phyloP scores from a whole-genome alignment of 2,797 vertebrate genomes.

The Psittacula derbiana region DNA sequence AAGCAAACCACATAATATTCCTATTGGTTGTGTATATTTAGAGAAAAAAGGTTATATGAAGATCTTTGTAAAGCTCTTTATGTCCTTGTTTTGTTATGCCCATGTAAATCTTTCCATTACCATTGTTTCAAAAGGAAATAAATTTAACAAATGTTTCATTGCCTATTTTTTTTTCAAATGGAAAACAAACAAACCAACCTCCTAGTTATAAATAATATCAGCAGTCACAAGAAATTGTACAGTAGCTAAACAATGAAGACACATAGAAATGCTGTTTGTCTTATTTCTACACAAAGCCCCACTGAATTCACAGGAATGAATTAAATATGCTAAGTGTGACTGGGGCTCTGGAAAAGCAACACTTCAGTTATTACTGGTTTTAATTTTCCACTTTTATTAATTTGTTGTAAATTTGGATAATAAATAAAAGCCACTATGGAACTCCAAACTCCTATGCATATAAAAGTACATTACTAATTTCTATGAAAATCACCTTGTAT shows the following conservation, averaged over 20 bases:
- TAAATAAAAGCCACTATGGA: not conserved
- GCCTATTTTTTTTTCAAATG: slow-evolving; percentile 16
- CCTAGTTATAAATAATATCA: slow-evolving; percentile 53
- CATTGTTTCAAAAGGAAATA: slow-evolving; percentile 36
- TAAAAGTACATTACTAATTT: not conserved
- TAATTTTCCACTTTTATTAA: slow-evolving; percentile 10
- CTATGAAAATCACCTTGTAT: not conserved
- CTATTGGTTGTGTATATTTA: not conserved
- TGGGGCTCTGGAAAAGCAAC: not conserved
- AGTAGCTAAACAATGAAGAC: slow-evolving; percentile 46
- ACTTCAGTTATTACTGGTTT: not conserved
- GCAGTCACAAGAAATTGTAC: slow-evolving; percentile 13
- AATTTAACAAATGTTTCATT: slow-evolving; percentile 35
- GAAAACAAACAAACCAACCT: slow-evolving; percentile 44
- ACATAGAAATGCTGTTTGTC: slow-evolving; percentile 16
- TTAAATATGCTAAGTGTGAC: not conserved
- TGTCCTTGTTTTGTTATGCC: not conserved
- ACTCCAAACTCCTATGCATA: not conserved
- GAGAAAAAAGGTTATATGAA: not conserved
- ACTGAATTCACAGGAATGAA: not conserved
- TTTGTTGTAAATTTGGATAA: not conserved
- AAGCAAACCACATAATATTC: not conserved
- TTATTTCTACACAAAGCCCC: not conserved
- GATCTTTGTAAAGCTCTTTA: not conserved
- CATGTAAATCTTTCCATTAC: slow-evolving; percentile 18